A percentile compares a stretch with the other conserved stretches of the same genome.
phyloP scores from a whole-genome alignment of 1,140 invertebrate genomes.

The Heliconius congener region DNA sequence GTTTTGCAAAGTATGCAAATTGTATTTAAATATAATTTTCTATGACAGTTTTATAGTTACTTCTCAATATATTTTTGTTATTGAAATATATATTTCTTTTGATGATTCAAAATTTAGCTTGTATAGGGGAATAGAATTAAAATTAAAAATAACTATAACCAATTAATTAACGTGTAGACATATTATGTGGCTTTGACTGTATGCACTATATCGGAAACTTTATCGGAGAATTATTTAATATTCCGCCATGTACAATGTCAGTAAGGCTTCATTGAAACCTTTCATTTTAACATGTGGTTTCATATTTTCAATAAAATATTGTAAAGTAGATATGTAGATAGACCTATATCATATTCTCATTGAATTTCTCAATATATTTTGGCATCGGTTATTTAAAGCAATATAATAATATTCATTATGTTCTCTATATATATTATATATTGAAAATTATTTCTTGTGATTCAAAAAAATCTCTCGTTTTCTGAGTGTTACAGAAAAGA shows the following conservation, averaged over 20 bases:
- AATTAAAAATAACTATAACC: background rate
- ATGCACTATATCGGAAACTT: background rate
- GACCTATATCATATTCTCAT: background rate
- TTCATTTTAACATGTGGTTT: constrained; percentile 23
- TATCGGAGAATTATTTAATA: constrained; percentile 28
- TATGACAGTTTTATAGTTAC: background rate
- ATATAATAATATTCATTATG: background rate
- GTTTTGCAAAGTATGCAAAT: background rate
- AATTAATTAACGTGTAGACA: background rate
- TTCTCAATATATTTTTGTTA: background rate
- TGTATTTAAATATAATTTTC: background rate
- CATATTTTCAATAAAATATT: constrained; percentile 22
- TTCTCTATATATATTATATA: too few species aligned
- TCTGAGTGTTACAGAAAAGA: too few species aligned
- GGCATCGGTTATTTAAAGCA: background rate
- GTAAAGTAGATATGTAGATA: background rate
- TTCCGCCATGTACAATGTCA: constrained; percentile 19
- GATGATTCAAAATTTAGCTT: too few species aligned
- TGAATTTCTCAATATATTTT: background rate
- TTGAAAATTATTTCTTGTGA: too few species aligned
- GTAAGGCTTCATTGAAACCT: constrained; percentile 30
- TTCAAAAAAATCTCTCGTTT: too few species aligned
- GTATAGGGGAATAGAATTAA: background rate
- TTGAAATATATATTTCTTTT: too few species aligned
- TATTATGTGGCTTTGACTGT: constrained; percentile 4